Evolutionary conservation across 2,797 vertebrate species (phyloP).

Genomic region (Coracias cyanogaster): DNA sequence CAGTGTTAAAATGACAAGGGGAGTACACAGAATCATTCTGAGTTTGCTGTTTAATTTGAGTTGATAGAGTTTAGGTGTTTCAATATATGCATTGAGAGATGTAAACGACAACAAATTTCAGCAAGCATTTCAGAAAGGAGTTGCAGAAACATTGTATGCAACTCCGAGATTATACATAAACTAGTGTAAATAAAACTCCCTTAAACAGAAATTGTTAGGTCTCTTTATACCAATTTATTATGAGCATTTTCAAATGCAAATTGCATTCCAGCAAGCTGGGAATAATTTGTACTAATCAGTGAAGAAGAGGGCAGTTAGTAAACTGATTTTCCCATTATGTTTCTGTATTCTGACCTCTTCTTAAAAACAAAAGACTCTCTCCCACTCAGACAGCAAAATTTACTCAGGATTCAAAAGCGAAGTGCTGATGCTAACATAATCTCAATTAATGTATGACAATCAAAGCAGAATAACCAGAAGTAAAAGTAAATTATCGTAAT

Average conservation of each 20-base stretch:
- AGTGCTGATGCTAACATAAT: not conserved
- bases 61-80: not conserved
- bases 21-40: not conserved
- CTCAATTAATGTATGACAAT: not conserved
- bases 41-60: not conserved
- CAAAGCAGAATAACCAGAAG: not conserved
- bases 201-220: not conserved
- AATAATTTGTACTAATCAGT: conserved; percentile 39
- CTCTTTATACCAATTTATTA: not conserved
- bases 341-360: not conserved
- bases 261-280: conserved; percentile 11
- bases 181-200: conserved; percentile 13
- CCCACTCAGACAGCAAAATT: not conserved
- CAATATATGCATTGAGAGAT: not conserved
- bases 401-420: not conserved
- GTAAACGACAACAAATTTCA: not conserved
- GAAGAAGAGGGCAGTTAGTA: conserved; percentile 8
- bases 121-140: not conserved
- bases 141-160: not conserved
- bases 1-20: not conserved
- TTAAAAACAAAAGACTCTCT: not conserved
- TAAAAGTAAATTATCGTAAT: not conserved
- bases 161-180: not conserved
- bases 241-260: conserved; percentile 24
- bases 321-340: conserved; percentile 38